These are phyloP conservation scores for Bambusicola thoracicus DNA, from an alignment of 2,113 vertebrate genomes.

Conservation along the genomic window DNA sequence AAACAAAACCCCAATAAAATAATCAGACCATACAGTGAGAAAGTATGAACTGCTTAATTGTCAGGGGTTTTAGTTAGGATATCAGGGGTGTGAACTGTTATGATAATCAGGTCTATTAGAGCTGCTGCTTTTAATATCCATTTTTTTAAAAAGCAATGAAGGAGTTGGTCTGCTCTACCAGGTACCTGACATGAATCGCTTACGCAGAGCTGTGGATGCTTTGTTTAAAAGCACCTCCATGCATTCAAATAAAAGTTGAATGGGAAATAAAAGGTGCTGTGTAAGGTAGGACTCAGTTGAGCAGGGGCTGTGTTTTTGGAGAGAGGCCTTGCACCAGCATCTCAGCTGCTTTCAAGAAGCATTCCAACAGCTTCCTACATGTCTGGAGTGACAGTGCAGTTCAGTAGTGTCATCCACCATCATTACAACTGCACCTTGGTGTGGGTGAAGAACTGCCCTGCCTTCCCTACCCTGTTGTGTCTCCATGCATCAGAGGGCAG, in stretches of 20 bases:
- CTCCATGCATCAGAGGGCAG: background rate
- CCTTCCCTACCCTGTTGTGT: background rate
- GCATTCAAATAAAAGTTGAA: background rate
- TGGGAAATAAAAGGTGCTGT: background rate
- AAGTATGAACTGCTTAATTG: background rate
- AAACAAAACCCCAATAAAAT: conserved; percentile 1
- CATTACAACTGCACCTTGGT: background rate
- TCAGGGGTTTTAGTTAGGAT: background rate
- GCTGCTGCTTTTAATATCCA: background rate
- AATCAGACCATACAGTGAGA: background rate
- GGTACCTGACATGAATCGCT: background rate
- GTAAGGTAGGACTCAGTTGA: background rate
- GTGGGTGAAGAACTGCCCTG: background rate
- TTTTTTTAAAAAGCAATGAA: background rate
- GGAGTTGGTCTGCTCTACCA: background rate
- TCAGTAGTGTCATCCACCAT: accelerated
- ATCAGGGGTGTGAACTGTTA: background rate
- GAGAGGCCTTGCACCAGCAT: too few species aligned
- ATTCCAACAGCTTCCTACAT: background rate
- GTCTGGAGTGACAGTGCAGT: background rate
- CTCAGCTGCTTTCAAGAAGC: background rate
- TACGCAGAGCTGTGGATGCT: background rate
- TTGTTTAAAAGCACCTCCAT: background rate
- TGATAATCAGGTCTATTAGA: background rate
- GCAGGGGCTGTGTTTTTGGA: background rate